Evolutionary conservation across 2,888 invertebrate species (phyloP), one percentile per base, ranked within the genome.

Genomic region (Tachystola acroxantha): DNA sequence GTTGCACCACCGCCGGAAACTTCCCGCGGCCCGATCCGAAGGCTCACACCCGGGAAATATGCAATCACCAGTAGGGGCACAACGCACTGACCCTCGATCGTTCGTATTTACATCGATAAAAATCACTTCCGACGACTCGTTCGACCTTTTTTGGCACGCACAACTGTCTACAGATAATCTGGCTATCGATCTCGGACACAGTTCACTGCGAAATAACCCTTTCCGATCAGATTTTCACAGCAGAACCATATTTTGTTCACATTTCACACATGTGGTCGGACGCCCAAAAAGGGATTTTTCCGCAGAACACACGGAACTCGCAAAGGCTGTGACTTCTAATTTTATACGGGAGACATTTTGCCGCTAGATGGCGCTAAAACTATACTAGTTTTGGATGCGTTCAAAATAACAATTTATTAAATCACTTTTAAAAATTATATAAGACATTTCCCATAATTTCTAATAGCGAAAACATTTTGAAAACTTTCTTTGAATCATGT

Each of bases 251-350:
- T 75, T 82, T 84, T 79, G 80, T 81, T 82, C 81, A 78, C 80
- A 69, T 79, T 77, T 74, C 85, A 88, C 88, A 89, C 90, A 90
- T 90, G 90, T 90, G 90, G 89, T 89, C 86, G 87, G 88, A 89
- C 89, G 89, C 90, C 90, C 89, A 89, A 89, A 86, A 89, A 89
- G 88, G 89, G 88, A 88, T 89, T 89, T 89, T 89, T 89, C 89
- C 82, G 79, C 84, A 82, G 79, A 75, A 81, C 76, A 81, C 80
- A 86, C 85, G 84, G 85, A 86, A 82, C 84, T 84, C 72, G 75
- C 79, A 70, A 84, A 80, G 78, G 78, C 82, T 80, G 72, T 78
- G 80, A 82, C 84, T 84, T 86, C 81, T 84, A 80, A 85, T 75
- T 85, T 84, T 84, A 82, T 69, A 76, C 58, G 51, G 37, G 54